Evolutionary conservation across 1,140 invertebrate species (phyloP).

Genomic region (Penaeus vannamei): DNA sequence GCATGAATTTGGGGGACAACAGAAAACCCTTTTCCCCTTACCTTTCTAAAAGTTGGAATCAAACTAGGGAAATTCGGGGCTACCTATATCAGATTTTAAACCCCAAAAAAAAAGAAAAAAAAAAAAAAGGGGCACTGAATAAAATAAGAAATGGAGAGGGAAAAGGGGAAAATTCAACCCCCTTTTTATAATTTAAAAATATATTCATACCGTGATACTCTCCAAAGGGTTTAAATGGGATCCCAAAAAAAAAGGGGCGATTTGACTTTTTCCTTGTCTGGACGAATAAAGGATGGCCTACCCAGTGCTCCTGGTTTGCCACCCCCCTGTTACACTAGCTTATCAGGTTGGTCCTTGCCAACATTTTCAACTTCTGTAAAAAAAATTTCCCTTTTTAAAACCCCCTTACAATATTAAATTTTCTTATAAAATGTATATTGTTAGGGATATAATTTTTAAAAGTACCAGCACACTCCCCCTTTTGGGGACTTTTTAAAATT

Average conservation of each 20-base stretch:
- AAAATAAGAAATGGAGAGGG: not conserved
- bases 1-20: too few relatives aligned
- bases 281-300: slow-evolving; percentile 69
- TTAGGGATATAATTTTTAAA: too few relatives aligned
- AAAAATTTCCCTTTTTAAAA: not conserved
- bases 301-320: slow-evolving; percentile 74
- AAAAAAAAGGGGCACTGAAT: too few relatives aligned
- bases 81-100: too few relatives aligned
- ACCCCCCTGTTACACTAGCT: slow-evolving; percentile 73
- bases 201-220: slow-evolving; percentile 52
- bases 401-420: not conserved
- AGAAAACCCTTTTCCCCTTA: too few relatives aligned
- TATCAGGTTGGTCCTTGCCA: slow-evolving; percentile 38
- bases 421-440: too few relatives aligned
- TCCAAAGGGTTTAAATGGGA: slow-evolving; percentile 67
- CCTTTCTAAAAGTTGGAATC: too few relatives aligned
- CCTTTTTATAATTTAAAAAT: not conserved
- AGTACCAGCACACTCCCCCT: too few relatives aligned
- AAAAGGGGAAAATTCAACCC: too few relatives aligned
- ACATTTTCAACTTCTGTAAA: slow-evolving; percentile 49
- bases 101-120: too few relatives aligned
- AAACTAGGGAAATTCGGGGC: too few relatives aligned
- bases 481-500: too few relatives aligned
- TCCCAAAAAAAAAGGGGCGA: slow-evolving; percentile 50
- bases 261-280: slow-evolving; percentile 58